Evolutionary conservation across 2,797 vertebrate species (phyloP).

Genomic region (Gobio occitaniae): DNA sequence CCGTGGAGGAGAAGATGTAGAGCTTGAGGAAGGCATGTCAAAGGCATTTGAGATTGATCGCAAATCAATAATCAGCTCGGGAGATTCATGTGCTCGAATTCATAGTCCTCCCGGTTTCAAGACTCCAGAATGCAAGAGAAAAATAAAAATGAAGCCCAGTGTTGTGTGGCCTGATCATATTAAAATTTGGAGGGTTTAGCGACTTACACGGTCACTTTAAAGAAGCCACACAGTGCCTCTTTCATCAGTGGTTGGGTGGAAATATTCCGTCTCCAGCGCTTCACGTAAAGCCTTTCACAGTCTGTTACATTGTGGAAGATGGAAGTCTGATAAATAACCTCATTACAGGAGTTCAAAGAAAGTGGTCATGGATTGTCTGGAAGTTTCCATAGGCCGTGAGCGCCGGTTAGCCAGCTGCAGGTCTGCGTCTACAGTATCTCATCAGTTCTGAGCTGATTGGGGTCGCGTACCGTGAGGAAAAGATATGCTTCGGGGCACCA

Average conservation of each 20-base stretch:
- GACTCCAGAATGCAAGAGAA: neutral
- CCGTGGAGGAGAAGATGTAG: neutral
- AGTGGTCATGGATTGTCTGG: conserved; percentile 45
- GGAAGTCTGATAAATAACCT: conserved; percentile 57
- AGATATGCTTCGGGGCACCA: conserved; percentile 49
- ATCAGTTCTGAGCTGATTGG: conserved; percentile 56
- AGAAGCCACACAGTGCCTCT: conserved; percentile 4
- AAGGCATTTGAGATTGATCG: neutral
- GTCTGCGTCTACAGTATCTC: conserved; percentile 47
- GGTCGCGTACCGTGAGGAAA: conserved; percentile 46
- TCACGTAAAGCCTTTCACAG: conserved; percentile 26
- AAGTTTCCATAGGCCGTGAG: conserved; percentile 36
- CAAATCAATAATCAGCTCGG: conserved; percentile 33
- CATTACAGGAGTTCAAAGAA: conserved; percentile 45
- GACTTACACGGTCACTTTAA: conserved; percentile 42
- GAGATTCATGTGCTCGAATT: conserved; percentile 9
- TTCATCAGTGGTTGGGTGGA: conserved; percentile 29
- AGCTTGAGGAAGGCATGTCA: conserved; percentile 9
- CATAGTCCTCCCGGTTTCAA: neutral
- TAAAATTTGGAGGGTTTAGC: neutral
- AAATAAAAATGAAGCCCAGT: neutral
- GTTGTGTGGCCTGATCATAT: neutral
- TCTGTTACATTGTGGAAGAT: conserved; percentile 49
- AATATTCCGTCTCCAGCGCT: conserved; percentile 33
- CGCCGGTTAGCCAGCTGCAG: conserved; percentile 43